Evolutionary conservation across 2,113 vertebrate species (phyloP), one percentile per base, ranked within the genome.

Genomic region (Pygoscelis antarcticus): DNA sequence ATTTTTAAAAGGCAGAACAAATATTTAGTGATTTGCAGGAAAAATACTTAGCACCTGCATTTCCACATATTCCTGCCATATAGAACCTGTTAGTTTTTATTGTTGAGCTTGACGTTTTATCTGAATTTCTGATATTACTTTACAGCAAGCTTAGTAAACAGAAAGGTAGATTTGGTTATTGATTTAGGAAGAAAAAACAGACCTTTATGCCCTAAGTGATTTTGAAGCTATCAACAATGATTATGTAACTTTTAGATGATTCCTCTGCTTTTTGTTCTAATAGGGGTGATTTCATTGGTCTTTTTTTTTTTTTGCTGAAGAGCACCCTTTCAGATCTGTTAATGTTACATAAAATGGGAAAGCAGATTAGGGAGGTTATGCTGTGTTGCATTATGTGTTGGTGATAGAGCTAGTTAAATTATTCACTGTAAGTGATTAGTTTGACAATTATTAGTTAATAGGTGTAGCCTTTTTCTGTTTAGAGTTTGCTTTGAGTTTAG

Each of bases 261-360:
- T 93, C 84, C 26, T 87, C 19, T 75, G 40, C 36, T 61, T 89
- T 89, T 87, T 75, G 4, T 83, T 95, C 55, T 80, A 60, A 34
- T 84, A 68, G 15, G 34, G 27, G 7, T 68, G 22, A 84, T 95
- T 93, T 91, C 11, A 46, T 40, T 87, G 62, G 47, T 76, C 12
- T 2, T 60, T 36, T 85, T 4, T 36, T 4, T 38, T 78, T 92
- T 95, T 81, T 93, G 49, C 91, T 96, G 93, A 95, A 72, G 76
- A 54, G 15, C 15, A 58, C 12, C 15, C 18, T 92, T 93, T 86
- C 40, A 36, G 13, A 18, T 92, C 91, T 93, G 89, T 95, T 97
- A 93, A 96, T 91, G 52, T 81, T 93, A 89, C 65, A 75, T 71
- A n/a, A 90, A 90, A 71, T 40, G 49, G 21, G 55, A 91, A 87